Base-by-base conservation (phyloP, 2,113 vertebrate genomes). In the Oreochromis niloticus region DNA sequence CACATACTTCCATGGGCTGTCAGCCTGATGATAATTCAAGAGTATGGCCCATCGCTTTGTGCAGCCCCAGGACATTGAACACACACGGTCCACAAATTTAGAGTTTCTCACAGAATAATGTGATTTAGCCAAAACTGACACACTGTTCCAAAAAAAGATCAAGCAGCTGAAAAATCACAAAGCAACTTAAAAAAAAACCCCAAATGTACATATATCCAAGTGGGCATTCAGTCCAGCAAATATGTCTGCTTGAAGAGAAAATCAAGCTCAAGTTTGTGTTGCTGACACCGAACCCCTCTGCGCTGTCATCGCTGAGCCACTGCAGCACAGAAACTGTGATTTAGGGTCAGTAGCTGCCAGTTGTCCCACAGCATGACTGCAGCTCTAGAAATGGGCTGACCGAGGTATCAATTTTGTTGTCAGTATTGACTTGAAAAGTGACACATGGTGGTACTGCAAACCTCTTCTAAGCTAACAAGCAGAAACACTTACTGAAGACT, bases 241-340 rank as follows among this genome's bases (percentile, higher is more conserved):
- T 78, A 32, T 52, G 46, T 78, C 46, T 52, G 17, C 46, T 27
- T 32, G 0, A 32, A 22, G 2, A 10, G 10, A 39, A 71, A 79
- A 84, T 56, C 9, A 61, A 91, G 89, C 55, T 71, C 7, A 5
- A 32, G 79, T 91, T 63, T 73, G 80, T 80, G 80, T 71, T 52
- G 14, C 71, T 8, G 19, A 66, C 54, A 68, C 30, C n/a, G 24
- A 43, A 19, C 39, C 43, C 22, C 22, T 78, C 75, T 1, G 34
- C 30, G 19, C 52, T 63, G 84, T 63, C 91, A 88, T 88, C 80
- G 22, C 73, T 82, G 66, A 71, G 84, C 89, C 84, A 71, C 82
- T 89, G 91, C 91, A 66, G 91, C 90, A 90, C 56, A 81, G 27
- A 8, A 85, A 12, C 39, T 22, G 82, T 86, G 91, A 93, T 93